Evolutionary conservation across 2,797 vertebrate genomes (phyloP), one percentile per base, ranked within the genome.

Genomic region (Tragopan temminckii): DNA sequence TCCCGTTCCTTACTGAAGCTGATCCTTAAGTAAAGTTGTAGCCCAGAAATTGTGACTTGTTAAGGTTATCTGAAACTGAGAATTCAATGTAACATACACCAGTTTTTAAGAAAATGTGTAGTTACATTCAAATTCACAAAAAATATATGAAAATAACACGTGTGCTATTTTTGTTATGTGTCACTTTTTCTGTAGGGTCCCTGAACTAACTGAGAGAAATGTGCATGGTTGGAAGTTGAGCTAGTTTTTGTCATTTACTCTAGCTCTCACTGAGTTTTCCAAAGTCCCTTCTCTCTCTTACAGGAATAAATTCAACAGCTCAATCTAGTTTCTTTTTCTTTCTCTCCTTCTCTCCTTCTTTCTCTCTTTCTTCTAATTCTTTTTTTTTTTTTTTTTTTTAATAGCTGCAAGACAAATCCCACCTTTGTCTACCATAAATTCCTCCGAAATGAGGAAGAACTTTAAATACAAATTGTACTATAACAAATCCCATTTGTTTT

Each of bases 401-500:
- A 29, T 40, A 62, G 18, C 81, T 69, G 7, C 35, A 62, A 88
- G 35, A 80, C 52, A 88, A 76, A 88, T 79, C 46, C 36, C 42
- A 94, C 43, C 48, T 86, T 86, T 88, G 43, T 81, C 78, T 87
- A 58, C 66, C 0, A 6, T 82, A 80, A 61, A 70, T 83, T 89
- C 38, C 36, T 90, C 57, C 55, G 23, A 93, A 63, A 55, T 45
- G 21, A 90, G 87, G 53, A 78, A 53, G 87, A 59, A 33, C 21
- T 92, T 78, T 92, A 89, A 92, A 80, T 92, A 40, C 13, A 71
- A 82, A 62, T 70, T 77, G 38, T 74, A 71, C 53, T 13, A 29
- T 79, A 81, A 85, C 57, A 85, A 64, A 90, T 82, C 33, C 55
- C 18, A 35, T 67, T 93, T 91, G 57, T 2, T 84, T 93, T 90